Percentiles rank a stretch among this genome's conserved stretches.
These are phyloP conservation scores for Eulithis testata DNA, from an alignment of 2,888 invertebrate genomes.

Conservation along the genomic window DNA sequence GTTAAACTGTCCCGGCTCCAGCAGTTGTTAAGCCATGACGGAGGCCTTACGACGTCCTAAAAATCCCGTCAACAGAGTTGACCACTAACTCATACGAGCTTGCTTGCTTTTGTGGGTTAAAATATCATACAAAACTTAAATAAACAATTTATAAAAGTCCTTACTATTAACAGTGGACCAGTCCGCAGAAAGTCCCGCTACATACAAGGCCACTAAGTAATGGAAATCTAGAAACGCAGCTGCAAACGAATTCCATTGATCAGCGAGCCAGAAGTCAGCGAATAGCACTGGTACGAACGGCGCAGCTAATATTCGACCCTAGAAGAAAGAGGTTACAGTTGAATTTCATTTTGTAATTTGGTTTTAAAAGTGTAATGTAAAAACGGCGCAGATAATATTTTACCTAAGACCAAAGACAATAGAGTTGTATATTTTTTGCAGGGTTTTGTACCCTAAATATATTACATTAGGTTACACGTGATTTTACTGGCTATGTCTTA, in stretches of 20 bases:
- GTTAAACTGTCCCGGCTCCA: too few species aligned
- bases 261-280: constrained; percentile 99
- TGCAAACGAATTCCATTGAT: constrained; percentile 97
- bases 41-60: too few species aligned
- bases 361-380: constrained; percentile 72
- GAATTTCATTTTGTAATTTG: neutral
- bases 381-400: constrained; percentile 95
- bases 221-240: constrained; percentile 97
- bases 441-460: too few species aligned
- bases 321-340: constrained; percentile 46
- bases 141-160: constrained; percentile 12
- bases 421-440: too few species aligned
- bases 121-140: too few species aligned
- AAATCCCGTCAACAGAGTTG: too few species aligned
- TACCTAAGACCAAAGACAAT: constrained; percentile 84
- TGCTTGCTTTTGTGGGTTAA: too few species aligned
- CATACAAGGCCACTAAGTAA: constrained; percentile 96
- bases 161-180: constrained; percentile 87
- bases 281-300: constrained; percentile 97
- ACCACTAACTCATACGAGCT: too few species aligned
- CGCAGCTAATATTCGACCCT: constrained; percentile 94
- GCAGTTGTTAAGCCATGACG: too few species aligned
- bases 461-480: too few species aligned
- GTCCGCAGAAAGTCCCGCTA: constrained; percentile 86
- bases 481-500: neutral